These are phyloP conservation scores for Melospiza georgiana DNA, from an alignment of 2,113 vertebrate genomes.

Conservation along the genomic window DNA sequence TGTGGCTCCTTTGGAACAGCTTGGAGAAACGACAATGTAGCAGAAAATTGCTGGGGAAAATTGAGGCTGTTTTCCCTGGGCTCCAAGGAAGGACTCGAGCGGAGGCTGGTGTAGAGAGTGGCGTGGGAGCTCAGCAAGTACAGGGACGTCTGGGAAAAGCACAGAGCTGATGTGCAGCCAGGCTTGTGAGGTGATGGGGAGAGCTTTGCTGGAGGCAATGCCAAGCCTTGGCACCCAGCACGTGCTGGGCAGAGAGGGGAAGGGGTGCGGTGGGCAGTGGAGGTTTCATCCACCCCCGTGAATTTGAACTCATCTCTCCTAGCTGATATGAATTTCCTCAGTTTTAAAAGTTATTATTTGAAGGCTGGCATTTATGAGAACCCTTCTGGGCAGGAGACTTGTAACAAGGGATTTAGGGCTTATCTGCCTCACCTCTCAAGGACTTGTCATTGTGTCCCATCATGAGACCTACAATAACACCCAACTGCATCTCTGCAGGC, in stretches of 20 bases:
- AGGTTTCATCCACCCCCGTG: background rate
- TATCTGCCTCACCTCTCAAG: fast-evolving
- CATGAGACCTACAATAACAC: background rate
- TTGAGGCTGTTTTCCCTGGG: background rate
- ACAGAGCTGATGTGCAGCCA: background rate
- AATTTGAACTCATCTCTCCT: background rate
- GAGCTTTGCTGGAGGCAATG: background rate
- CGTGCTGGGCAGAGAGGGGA: background rate
- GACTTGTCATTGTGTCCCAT: fast-evolving
- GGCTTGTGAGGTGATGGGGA: background rate
- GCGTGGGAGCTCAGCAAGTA: background rate
- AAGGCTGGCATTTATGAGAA: background rate
- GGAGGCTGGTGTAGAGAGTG: background rate
- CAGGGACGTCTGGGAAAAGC: background rate
- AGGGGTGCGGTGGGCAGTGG: fast-evolving
- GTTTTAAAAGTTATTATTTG: background rate
- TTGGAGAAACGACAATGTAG: background rate
- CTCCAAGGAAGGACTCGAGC: background rate
- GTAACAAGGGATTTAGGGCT: background rate
- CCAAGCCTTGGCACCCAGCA: background rate
- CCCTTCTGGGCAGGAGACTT: background rate
- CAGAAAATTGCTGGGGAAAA: background rate
- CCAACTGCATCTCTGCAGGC: background rate
- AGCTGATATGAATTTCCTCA: background rate
- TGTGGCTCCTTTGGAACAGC: background rate